A percentile compares a stretch with the other conserved stretches of the same genome.
These are phyloP conservation scores for Probosciger aterrimus DNA, from an alignment of 2,113 vertebrate species.

Conservation along the genomic window DNA sequence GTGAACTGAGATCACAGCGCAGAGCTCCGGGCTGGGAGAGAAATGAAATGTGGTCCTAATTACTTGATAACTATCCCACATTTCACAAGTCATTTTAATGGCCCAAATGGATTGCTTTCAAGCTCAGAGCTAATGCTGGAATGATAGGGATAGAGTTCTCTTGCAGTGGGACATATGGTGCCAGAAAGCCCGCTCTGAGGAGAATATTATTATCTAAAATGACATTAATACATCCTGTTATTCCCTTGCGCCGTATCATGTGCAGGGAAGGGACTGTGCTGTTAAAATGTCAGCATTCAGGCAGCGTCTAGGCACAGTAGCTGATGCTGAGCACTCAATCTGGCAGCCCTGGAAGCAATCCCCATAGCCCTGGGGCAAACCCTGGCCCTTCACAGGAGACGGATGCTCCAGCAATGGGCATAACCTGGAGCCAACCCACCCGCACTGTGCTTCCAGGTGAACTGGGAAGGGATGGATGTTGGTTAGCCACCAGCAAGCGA, in stretches of 20 bases:
- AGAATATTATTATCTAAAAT: slow-evolving; percentile 44
- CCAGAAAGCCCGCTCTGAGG: slow-evolving; percentile 36
- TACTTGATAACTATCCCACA: slow-evolving; percentile 40
- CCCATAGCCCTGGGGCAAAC: neutral
- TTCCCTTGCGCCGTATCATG: neutral
- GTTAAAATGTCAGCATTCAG: slow-evolving; percentile 42
- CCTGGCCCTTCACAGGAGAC: accelerated
- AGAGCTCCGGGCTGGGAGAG: neutral
- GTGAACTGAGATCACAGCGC: neutral
- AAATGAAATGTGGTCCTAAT: slow-evolving; percentile 56
- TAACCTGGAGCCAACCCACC: neutral
- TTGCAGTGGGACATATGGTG: neutral
- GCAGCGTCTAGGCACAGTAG: neutral
- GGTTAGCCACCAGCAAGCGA: neutral
- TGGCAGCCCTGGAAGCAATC: neutral
- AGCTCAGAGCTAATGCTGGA: neutral
- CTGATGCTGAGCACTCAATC: neutral
- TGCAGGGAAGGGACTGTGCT: neutral
- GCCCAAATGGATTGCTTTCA: slow-evolving; percentile 40
- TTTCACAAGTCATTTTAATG: slow-evolving; percentile 55
- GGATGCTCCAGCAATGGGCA: accelerated
- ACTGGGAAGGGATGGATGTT: neutral
- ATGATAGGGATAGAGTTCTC: slow-evolving; percentile 3
- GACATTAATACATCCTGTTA: slow-evolving; percentile 49
- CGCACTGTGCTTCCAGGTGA: neutral